phyloP scores from a whole-genome alignment of 2,888 invertebrate genomes.

The Yponomeuta cagnagella region DNA sequence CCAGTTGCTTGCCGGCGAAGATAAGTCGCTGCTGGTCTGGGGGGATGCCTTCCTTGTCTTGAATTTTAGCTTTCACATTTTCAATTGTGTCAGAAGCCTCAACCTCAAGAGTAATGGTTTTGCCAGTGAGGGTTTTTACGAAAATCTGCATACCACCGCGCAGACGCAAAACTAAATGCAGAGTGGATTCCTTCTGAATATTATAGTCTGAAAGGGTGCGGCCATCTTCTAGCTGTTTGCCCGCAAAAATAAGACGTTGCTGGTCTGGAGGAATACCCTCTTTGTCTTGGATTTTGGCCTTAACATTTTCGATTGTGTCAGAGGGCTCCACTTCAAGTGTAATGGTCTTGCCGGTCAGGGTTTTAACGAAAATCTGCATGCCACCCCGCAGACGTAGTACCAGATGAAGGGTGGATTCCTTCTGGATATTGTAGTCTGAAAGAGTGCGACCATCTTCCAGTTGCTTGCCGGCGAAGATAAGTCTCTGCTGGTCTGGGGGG shows the following conservation, averaged over 20 bases:
- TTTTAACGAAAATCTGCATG: slow-evolving; percentile 24
- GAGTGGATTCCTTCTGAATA: slow-evolving; percentile 25
- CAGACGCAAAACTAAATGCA: slow-evolving; percentile 25
- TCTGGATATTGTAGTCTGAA: slow-evolving; percentile 25
- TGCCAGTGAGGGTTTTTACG: slow-evolving; percentile 23
- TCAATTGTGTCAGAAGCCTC: slow-evolving; percentile 22
- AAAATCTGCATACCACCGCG: slow-evolving; percentile 24
- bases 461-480: slow-evolving; percentile 25
- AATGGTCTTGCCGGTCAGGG: slow-evolving; percentile 23
- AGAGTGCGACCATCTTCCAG: slow-evolving; percentile 25
- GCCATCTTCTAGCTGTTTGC: slow-evolving; percentile 24
- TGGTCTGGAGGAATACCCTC: slow-evolving; percentile 25
- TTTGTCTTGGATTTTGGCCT: slow-evolving; percentile 24
- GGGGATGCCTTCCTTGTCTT: slow-evolving; percentile 24
- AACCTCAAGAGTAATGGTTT: slow-evolving; percentile 23
- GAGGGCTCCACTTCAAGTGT: slow-evolving; percentile 23
- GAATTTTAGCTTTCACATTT: slow-evolving; percentile 23
- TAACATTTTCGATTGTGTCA: slow-evolving; percentile 24
- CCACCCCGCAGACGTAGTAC: slow-evolving; percentile 23
- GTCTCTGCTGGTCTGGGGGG: slow-evolving; percentile 24
- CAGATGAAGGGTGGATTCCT: slow-evolving; percentile 24
- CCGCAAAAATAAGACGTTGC: slow-evolving; percentile 23
- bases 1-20: slow-evolving; percentile 23
- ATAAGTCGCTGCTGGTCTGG: slow-evolving; percentile 24
- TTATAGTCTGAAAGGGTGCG: slow-evolving; percentile 24